Evolutionary conservation across 2,113 vertebrate genomes (phyloP), one percentile per base, ranked within the genome.

Genomic region (Thamnaconus septentrionalis): DNA sequence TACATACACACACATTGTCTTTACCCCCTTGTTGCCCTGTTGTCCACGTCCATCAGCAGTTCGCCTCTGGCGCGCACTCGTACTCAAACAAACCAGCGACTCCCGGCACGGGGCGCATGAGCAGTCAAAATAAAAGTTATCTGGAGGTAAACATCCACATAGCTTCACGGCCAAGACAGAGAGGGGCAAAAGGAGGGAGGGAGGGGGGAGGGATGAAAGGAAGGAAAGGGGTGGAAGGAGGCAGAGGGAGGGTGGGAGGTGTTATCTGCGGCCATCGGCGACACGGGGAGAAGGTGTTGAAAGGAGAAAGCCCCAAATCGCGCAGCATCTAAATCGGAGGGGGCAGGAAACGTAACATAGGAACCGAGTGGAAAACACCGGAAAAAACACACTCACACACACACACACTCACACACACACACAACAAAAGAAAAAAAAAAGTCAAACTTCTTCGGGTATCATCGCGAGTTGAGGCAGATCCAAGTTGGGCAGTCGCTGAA

Each of bases 81-180:
- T 62, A 59, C 58, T 68, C 70, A 50, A 53, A 49, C 59, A 63
- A 41, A 43, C 54, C 51, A 56, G 50, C 57, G 18, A 59, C 52
- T 55, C 41, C 51, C 56, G 12, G 39, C 63, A 80, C 61, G 56
- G 56, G 50, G 58, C 66, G 61, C 55, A 78, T 4, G 12, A 54
- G 77, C 64, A 87, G 85, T 85, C 84, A 87, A 81, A 88, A 88
- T 79, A 86, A 79, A 31, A 78, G 68, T 74, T 69, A 81, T 86
- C 83, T 77, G 0, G 12, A 72, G 10, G 48, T 79, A 85, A 87
- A 86, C 80, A 86, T 31, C 62, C 61, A 59, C 76, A 63, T 56
- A 44, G 60, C 46, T 45, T 58, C 76, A 80, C 74, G 18, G 3
- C 47, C 61, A 53, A 71, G 69, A 63, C 50, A 3, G 41, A 54